Evolutionary conservation across 1,140 invertebrate genomes (phyloP), one percentile per base, ranked within the genome.

Genomic region (Aphidius gifuensis): DNA sequence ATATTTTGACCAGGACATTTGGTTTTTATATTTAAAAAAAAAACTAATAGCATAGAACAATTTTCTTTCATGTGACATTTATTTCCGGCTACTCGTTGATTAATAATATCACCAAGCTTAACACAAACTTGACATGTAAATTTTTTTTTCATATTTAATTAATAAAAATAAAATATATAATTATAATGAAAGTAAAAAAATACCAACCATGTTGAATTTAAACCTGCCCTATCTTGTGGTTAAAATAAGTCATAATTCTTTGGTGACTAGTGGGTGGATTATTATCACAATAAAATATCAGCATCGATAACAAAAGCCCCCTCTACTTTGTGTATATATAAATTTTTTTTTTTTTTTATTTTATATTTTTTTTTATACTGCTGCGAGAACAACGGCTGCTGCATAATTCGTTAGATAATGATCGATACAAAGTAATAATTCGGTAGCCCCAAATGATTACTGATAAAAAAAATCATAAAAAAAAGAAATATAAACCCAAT

Each of bases 211-310:
- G 23, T 32, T 32, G 23, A 32, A 32, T 32, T 32, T 32, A 3
- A 32, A 32, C 23, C 16, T 9, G 46, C 46, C 9, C 69, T 72
- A 71, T 68, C 63, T 58, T 60, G 48, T 59, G 23, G 39, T 66
- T 60, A 64, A 54, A 70, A 66, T 68, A 61, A 68, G 67, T 71
- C 68, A 69, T 74, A 73, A 74, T 72, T 72, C 64, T 68, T 66
- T n/a, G 47, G 67, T 65, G 71, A 72, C 68, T 32, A 32, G 23
- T 32, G 23, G 23, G 70, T 70, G 74, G 69, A 62, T 23, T 57
- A 44, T 62, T 61, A 66, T 65, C 60, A 39, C 9, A n/a, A 16
- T 11, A 9, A 5, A 49, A 39, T n/a, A 66, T 60, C 58, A 58
- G 51, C 50, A 60, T 56, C 63, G 58, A 67, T 67, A 67, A 67